A percentile compares a stretch with the other conserved stretches of the same genome.
Conservation (phyloP, 2,888 invertebrate genomes). For the Crocallis elinguaria region DNA sequence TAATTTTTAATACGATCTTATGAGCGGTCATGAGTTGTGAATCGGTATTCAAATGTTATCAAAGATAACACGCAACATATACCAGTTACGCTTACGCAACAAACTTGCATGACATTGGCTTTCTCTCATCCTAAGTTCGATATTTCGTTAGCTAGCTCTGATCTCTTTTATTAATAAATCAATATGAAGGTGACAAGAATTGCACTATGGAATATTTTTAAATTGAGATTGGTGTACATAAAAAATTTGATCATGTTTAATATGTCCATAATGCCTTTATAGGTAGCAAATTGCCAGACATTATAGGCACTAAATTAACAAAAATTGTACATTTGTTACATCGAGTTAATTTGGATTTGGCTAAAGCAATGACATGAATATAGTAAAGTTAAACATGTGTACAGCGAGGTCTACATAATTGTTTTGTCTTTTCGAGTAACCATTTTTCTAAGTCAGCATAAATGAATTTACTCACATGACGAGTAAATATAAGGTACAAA, state of each 20-base stretch:
- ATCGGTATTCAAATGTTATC: conserved; percentile 2
- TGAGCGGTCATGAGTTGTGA: conserved; percentile 4
- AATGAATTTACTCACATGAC: background rate
- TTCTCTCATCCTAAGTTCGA: conserved; percentile 12
- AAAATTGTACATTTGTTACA: conserved; percentile 11
- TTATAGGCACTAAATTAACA: background rate
- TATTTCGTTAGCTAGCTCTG: conserved; percentile 22
- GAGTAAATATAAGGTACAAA: background rate
- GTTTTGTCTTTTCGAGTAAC: conserved; percentile 40
- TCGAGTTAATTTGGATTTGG: conserved; percentile 26
- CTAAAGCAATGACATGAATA: conserved; percentile 33
- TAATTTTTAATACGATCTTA: conserved; percentile 5
- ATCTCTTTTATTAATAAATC: conserved; percentile 8
- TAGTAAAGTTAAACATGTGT: conserved; percentile 45
- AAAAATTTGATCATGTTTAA: too few relatives aligned
- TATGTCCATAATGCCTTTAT: too few relatives aligned
- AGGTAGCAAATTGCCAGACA: too few relatives aligned
- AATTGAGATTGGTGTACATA: background rate
- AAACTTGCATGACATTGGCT: conserved; percentile 27
- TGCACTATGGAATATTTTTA: conserved; percentile 4
- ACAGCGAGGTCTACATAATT: conserved; percentile 43
- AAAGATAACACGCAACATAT: conserved; percentile 15
- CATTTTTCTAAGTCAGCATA: conserved; percentile 27
- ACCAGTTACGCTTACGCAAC: conserved; percentile 20
- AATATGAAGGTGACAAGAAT: conserved; percentile 1